Percentiles rank a stretch among this genome's conserved stretches.
phyloP scores from a whole-genome alignment of 2,113 vertebrate species.

The Phodopus roborovskii region DNA sequence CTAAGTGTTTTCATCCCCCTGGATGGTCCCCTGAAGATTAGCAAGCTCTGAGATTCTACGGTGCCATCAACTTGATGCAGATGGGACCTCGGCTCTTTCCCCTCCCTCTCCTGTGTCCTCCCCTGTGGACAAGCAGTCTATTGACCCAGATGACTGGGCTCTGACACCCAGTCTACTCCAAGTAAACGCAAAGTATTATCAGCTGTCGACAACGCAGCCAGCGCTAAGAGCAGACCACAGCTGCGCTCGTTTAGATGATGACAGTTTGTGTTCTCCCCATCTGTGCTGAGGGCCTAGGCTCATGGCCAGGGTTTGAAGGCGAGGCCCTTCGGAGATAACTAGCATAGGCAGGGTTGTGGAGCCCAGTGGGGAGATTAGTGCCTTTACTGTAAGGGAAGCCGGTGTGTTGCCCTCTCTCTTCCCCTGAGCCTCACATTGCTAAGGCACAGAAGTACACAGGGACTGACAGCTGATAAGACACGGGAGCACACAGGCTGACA shows the following conservation, averaged over 20 bases:
- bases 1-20: background rate
- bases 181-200: background rate
- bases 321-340: background rate
- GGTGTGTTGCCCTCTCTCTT: background rate
- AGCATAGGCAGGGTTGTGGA: background rate
- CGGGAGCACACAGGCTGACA: background rate
- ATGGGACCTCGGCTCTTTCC: background rate
- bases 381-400: background rate
- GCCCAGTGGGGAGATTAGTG: too few relatives aligned
- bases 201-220: background rate
- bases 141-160: background rate
- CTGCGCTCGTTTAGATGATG: background rate
- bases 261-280: background rate
- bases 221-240: background rate
- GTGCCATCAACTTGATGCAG: background rate
- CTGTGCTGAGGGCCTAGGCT: background rate
- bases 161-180: background rate
- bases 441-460: background rate
- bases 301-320: background rate
- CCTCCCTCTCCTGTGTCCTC: too few relatives aligned
- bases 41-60: background rate
- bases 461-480: background rate
- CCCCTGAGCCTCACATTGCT: background rate
- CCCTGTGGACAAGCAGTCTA: fast-evolving
- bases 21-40: background rate